A percentile compares a stretch with the other conserved stretches of the same genome.
phyloP scores from a whole-genome alignment of 2,888 invertebrate genomes.

The Drosophila vallismaia region DNA sequence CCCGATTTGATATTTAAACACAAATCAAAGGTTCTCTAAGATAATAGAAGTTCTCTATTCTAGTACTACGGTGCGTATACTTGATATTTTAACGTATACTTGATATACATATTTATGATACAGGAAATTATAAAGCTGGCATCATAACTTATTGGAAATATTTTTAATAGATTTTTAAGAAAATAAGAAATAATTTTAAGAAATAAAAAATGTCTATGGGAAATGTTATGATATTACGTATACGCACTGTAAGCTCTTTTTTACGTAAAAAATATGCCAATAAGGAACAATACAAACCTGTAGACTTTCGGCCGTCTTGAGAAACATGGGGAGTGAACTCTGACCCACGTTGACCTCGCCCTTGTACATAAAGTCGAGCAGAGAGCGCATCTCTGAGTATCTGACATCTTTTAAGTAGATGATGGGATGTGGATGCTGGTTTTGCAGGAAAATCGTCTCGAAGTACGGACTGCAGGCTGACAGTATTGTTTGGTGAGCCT shows the following conservation, averaged over 20 bases:
- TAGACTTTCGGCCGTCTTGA: slow-evolving; percentile 95
- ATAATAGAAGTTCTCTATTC: no score
- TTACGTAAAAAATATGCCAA: neutral
- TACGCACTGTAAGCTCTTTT: neutral
- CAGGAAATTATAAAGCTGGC: no score
- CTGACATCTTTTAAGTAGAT: slow-evolving; percentile 96
- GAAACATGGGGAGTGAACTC: slow-evolving; percentile 94
- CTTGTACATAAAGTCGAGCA: slow-evolving; percentile 97
- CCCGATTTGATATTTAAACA: no score
- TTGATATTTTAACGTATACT: no score
- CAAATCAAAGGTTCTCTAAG: no score
- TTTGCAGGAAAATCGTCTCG: slow-evolving; percentile 95
- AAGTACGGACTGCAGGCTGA: slow-evolving; percentile 98
- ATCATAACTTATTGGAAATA: no score
- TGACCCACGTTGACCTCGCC: slow-evolving; percentile 96
- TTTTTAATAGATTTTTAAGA: no score
- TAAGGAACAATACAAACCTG: slow-evolving; percentile 86
- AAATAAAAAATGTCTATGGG: no score
- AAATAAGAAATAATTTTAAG: no score
- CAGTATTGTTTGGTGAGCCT: slow-evolving; percentile 96
- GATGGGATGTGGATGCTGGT: slow-evolving; percentile 95
- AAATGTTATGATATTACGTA: neutral
- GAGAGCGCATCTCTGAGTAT: slow-evolving; percentile 94
- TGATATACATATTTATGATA: no score
- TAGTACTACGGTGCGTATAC: no score